Evolutionary conservation across 2,888 invertebrate species (phyloP).

Genomic region (Oligia latruncula): DNA sequence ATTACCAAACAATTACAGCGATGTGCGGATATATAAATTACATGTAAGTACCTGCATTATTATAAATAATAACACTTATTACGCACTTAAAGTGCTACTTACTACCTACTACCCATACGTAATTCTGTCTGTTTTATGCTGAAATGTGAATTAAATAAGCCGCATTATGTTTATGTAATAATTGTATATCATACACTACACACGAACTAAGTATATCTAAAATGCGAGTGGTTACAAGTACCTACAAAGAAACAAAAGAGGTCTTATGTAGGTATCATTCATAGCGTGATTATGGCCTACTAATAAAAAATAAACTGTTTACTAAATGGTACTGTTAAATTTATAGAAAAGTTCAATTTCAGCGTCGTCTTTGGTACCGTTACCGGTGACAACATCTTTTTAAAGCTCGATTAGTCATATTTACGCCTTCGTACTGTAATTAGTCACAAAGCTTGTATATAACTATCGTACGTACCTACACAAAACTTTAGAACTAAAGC

Average conservation of each 20-base stretch:
- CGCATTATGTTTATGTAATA: slow-evolving; percentile 37
- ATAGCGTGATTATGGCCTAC: too few relatives aligned
- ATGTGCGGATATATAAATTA: slow-evolving; percentile 36
- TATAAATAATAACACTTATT: slow-evolving; percentile 48
- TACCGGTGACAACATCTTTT: background rate
- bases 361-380: background rate
- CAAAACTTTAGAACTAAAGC: slow-evolving; percentile 38
- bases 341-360: too few relatives aligned
- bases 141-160: slow-evolving; percentile 42
- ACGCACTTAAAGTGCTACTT: slow-evolving; percentile 14
- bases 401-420: background rate
- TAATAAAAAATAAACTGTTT: background rate
- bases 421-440: slow-evolving; percentile 1
- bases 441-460: slow-evolving; percentile 37
- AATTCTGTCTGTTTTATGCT: slow-evolving; percentile 43
- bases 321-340: background rate
- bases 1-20: slow-evolving; percentile 37
- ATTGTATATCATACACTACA: background rate
- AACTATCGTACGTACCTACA: slow-evolving; percentile 26
- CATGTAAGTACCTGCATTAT: slow-evolving; percentile 15
- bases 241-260: too few relatives aligned
- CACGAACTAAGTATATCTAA: too few relatives aligned
- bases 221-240: too few relatives aligned
- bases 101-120: slow-evolving; percentile 10
- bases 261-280: too few relatives aligned